These are phyloP conservation scores for Trichechus manatus DNA, from an alignment of 2,113 vertebrate genomes.

Conservation along the genomic window DNA sequence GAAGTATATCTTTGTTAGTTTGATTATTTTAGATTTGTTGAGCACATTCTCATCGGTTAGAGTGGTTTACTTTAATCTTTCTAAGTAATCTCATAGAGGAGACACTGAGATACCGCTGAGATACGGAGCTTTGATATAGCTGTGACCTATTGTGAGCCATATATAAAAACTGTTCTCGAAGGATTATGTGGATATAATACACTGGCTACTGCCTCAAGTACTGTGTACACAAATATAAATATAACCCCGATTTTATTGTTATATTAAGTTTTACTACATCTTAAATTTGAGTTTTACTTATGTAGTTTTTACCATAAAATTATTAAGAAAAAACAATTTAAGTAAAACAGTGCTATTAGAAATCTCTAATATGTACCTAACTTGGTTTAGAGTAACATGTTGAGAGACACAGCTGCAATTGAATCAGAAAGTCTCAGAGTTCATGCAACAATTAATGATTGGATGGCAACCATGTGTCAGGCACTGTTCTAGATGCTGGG, in stretches of 20 bases:
- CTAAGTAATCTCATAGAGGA: neutral
- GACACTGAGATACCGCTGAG: conserved; percentile 5
- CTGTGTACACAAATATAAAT: neutral
- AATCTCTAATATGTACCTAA: neutral
- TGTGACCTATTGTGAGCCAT: neutral
- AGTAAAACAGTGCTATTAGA: neutral
- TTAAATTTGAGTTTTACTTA: conserved; percentile 25
- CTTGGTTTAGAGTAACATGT: neutral
- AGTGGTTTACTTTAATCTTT: conserved; percentile 7
- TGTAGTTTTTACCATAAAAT: neutral
- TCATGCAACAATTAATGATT: neutral
- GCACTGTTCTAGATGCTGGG: neutral
- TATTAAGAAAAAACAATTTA: neutral
- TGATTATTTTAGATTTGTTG: conserved; percentile 33
- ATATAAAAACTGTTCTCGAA: conserved; percentile 12
- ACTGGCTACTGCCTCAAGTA: neutral
- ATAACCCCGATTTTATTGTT: neutral
- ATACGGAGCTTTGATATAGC: neutral
- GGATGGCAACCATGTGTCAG: neutral
- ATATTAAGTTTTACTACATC: neutral
- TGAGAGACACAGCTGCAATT: neutral
- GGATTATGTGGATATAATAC: neutral
- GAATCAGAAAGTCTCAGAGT: neutral
- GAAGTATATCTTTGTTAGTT: conserved; percentile 13
- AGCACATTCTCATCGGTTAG: conserved; percentile 2